Conservation (phyloP, 2,113 vertebrate species). For the Chaenogobius annularis region DNA sequence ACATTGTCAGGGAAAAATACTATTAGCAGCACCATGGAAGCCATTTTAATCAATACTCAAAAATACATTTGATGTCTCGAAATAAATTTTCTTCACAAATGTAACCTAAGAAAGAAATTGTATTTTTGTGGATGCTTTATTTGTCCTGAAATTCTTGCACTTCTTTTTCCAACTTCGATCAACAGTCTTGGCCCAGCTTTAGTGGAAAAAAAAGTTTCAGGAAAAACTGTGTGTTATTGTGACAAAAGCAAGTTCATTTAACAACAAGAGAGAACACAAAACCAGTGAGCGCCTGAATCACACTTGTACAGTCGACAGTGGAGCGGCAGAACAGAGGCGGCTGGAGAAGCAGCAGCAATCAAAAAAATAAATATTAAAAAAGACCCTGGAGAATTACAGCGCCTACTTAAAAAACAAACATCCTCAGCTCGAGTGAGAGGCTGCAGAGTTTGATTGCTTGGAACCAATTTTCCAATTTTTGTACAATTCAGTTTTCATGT, state of each 20-base stretch:
- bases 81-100: neutral
- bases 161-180: neutral
- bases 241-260: constrained; percentile 5
- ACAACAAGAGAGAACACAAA: constrained; percentile 1
- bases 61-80: no score
- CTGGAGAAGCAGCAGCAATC: constrained; percentile 16
- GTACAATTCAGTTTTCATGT: neutral
- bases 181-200: neutral
- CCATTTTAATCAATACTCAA: neutral
- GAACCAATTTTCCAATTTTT: constrained; percentile 26
- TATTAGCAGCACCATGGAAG: neutral
- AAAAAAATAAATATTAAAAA: constrained; percentile 10
- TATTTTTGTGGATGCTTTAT: neutral
- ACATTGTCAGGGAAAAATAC: no score
- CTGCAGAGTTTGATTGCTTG: constrained; percentile 6
- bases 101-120: neutral
- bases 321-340: constrained; percentile 10
- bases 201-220: neutral
- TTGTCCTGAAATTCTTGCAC: neutral
- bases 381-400: constrained; percentile 6
- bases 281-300: neutral
- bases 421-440: constrained; percentile 5
- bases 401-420: constrained; percentile 23
- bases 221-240: neutral
- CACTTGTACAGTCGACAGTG: constrained; percentile 1